These are phyloP conservation scores for Polypterus bichir DNA, from an alignment of 2,113 vertebrate species.

Conservation along the genomic window DNA sequence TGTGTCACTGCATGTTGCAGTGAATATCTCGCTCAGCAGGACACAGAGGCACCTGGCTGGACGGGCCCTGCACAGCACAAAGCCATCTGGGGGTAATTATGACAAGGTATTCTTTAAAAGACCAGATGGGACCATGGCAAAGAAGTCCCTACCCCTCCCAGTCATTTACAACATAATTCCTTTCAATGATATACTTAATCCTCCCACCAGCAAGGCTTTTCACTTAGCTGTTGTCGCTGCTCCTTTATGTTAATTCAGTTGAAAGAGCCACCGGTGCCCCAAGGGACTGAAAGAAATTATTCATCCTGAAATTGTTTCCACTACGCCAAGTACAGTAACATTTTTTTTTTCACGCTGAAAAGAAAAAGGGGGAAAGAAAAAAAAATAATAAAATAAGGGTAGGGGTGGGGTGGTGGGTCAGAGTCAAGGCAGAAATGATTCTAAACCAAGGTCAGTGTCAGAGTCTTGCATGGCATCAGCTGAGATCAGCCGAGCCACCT, in stretches of 20 bases:
- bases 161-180: conserved; percentile 97
- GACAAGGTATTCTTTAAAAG: conserved; percentile 97
- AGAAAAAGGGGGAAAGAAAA: conserved; percentile 17
- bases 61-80: conserved; percentile 70
- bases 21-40: conserved; percentile 89
- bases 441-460: conserved; percentile 74
- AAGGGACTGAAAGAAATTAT: conserved; percentile 78
- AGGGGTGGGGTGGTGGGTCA: neutral
- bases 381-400: neutral
- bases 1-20: conserved; percentile 59
- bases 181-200: conserved; percentile 99
- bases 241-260: conserved; percentile 93
- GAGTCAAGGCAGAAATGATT: conserved; percentile 49
- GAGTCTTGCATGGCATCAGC: conserved; percentile 75
- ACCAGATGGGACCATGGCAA: conserved; percentile 87
- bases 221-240: conserved; percentile 76
- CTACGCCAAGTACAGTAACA: conserved; percentile 85
- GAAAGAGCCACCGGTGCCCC: conserved; percentile 57
- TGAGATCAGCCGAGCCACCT: conserved; percentile 82
- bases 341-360: conserved; percentile 36
- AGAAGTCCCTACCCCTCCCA: conserved; percentile 71
- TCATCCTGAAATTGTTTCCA: conserved; percentile 89
- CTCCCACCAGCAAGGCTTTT: conserved; percentile 94
- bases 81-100: conserved; percentile 99
- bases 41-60: conserved; percentile 89